phyloP scores from a whole-genome alignment of 2,113 vertebrate species.

The Ophiodon elongatus region DNA sequence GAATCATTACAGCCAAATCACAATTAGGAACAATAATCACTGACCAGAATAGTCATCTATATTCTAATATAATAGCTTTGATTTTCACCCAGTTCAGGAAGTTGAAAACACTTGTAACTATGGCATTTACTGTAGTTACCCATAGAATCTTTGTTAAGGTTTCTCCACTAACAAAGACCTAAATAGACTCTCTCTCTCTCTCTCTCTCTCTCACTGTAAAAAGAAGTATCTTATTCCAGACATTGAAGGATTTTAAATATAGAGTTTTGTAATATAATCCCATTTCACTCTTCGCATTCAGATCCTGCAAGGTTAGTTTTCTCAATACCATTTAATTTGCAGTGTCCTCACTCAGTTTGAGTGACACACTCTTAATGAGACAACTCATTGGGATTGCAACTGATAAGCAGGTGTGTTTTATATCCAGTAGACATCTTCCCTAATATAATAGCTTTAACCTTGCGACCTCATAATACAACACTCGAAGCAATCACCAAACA shows the following conservation, averaged over 20 bases:
- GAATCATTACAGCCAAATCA: neutral
- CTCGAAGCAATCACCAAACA: neutral
- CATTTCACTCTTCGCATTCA: neutral
- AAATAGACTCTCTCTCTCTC: too few species aligned
- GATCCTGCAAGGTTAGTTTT: neutral
- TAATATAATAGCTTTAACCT: conserved; percentile 15
- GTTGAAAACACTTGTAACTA: too few species aligned
- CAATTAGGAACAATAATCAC: neutral
- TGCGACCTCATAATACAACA: conserved; percentile 22
- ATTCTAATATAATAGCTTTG: too few species aligned
- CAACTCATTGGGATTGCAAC: neutral
- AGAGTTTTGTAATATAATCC: neutral
- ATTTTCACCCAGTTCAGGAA: too few species aligned
- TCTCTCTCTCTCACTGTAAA: too few species aligned
- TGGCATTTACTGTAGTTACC: neutral
- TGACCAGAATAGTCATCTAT: neutral
- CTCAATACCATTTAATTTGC: neutral
- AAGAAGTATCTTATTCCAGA: neutral
- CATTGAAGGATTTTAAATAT: neutral
- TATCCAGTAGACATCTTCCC: neutral
- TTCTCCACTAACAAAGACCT: too few species aligned
- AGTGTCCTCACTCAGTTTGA: neutral
- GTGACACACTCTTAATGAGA: neutral
- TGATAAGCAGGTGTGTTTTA: conserved; percentile 9
- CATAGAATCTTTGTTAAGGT: neutral